phyloP scores from a whole-genome alignment of 2,113 vertebrate genomes.

The Urocolius indicus region DNA sequence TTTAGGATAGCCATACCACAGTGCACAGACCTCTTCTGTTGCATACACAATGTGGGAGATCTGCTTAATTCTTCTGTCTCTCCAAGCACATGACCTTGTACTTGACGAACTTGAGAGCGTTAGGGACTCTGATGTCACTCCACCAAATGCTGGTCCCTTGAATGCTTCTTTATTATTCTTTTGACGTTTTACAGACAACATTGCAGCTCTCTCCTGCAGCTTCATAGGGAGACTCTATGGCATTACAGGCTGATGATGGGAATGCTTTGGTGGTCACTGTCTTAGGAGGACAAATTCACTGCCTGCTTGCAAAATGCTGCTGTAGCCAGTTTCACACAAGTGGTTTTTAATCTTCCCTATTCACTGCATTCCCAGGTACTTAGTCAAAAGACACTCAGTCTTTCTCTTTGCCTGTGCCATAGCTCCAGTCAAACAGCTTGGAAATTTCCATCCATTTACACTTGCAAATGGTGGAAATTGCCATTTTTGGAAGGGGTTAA shows the following conservation, averaged over 20 bases:
- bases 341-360: background rate
- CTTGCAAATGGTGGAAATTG: slow-evolving; percentile 21
- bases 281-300: background rate
- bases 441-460: slow-evolving; percentile 2
- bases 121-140: background rate
- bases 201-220: background rate
- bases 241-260: background rate
- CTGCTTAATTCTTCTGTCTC: background rate
- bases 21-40: background rate
- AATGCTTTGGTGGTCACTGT: background rate
- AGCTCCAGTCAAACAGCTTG: background rate
- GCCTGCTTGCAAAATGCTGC: background rate
- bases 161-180: background rate
- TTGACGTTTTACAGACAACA: background rate
- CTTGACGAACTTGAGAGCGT: rapidly evolving
- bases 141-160: rapidly evolving
- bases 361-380: background rate
- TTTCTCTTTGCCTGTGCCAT: background rate
- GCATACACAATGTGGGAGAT: background rate
- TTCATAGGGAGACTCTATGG: background rate
- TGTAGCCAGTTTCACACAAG: background rate
- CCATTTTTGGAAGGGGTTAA: slow-evolving; percentile 41
- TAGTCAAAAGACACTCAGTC: background rate
- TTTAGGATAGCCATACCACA: background rate
- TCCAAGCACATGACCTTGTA: rapidly evolving